Evolutionary conservation across 2,888 invertebrate species (phyloP).

Genomic region (Epinotia bilunana): DNA sequence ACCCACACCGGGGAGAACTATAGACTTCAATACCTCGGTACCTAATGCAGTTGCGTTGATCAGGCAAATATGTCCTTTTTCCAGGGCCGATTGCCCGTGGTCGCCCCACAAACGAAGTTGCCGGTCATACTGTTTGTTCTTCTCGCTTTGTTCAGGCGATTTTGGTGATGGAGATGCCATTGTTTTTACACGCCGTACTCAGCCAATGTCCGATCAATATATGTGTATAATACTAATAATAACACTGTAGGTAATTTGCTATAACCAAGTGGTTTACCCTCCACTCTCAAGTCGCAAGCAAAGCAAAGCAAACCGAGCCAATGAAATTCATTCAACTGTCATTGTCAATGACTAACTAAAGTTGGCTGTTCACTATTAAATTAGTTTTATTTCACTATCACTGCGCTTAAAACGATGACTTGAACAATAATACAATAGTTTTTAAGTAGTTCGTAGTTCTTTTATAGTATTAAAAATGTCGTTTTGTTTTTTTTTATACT

Average conservation of each 20-base stretch:
- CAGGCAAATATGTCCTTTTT: slow-evolving; percentile 95
- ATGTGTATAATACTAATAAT: neutral
- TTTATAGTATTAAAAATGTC: too few species aligned
- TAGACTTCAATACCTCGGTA: slow-evolving; percentile 97
- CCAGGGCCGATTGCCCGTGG: slow-evolving; percentile 96
- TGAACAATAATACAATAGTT: neutral
- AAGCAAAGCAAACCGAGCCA: neutral
- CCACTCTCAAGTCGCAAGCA: neutral
- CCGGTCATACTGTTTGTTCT: slow-evolving; percentile 91
- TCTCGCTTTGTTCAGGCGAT: slow-evolving; percentile 90
- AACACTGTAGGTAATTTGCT: neutral
- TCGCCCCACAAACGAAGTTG: slow-evolving; percentile 99
- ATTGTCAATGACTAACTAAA: neutral
- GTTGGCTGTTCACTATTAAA: slow-evolving; percentile 2
- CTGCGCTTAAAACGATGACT: slow-evolving; percentile 10
- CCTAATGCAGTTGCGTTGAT: slow-evolving; percentile 97
- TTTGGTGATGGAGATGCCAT: slow-evolving; percentile 89
- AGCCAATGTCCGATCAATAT: neutral
- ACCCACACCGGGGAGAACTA: slow-evolving; percentile 97
- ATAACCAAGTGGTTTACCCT: neutral
- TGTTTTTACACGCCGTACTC: slow-evolving; percentile 23
- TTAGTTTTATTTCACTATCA: neutral
- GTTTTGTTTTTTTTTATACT: too few species aligned
- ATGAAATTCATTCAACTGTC: neutral
- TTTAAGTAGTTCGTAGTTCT: too few species aligned